Percentiles rank a stretch among this genome's conserved stretches.
phyloP scores from a whole-genome alignment of 2,888 invertebrate species.

The Monoplex corrugatus region DNA sequence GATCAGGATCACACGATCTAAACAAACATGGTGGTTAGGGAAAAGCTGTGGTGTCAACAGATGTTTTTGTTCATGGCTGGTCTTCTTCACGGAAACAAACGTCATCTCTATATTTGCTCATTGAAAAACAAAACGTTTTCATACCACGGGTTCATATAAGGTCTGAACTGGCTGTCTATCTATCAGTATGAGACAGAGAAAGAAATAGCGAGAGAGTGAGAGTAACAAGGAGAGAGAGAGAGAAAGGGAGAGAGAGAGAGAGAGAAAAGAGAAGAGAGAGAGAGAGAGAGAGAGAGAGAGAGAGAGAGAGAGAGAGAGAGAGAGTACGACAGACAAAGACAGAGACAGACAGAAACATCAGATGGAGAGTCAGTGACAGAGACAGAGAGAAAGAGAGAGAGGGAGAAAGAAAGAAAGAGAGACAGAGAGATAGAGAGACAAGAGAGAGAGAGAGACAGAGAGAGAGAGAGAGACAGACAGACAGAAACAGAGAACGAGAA shows the following conservation, averaged over 20 bases:
- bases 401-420: not conserved
- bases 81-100: no score
- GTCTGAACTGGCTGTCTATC: no score
- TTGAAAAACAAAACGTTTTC: no score
- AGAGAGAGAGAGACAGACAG: not conserved
- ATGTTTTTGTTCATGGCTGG: no score
- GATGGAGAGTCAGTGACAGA: not conserved
- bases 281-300: conserved; percentile 39
- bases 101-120: no score
- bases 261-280: not conserved
- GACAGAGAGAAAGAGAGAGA: no score
- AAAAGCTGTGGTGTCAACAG: no score
- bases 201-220: not conserved
- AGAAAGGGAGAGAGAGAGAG: not conserved
- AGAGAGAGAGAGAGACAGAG: not conserved
- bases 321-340: not conserved
- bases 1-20: no score
- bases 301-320: not conserved
- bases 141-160: no score
- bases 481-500: not conserved
- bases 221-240: conserved; percentile 8
- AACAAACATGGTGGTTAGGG: no score
- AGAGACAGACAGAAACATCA: not conserved
- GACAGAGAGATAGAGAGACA: not conserved
- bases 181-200: not conserved